phyloP scores from a whole-genome alignment of 2,888 invertebrate genomes.

The Portevinia maculata region DNA sequence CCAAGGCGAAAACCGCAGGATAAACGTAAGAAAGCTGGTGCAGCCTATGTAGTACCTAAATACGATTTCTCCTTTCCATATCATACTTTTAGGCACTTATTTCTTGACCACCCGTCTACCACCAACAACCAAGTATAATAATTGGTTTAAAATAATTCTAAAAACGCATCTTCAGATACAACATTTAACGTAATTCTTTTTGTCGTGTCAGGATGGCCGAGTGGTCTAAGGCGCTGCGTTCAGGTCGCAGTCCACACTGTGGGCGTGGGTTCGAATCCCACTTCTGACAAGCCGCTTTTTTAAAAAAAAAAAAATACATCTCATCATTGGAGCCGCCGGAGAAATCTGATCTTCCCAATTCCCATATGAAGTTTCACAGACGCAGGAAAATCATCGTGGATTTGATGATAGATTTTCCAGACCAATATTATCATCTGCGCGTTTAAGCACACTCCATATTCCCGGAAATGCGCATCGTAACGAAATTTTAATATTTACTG shows the following conservation, averaged over 20 bases:
- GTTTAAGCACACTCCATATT: slow-evolving; percentile 2
- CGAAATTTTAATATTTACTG: slow-evolving; percentile 30
- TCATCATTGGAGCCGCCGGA: too few species aligned
- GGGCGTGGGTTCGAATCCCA: slow-evolving; percentile 83
- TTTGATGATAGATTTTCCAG: too few species aligned
- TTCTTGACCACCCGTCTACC: background rate
- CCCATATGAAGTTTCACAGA: too few species aligned
- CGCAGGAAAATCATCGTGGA: too few species aligned
- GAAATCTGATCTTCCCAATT: too few species aligned
- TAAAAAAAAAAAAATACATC: too few species aligned
- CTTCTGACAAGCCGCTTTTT: slow-evolving; percentile 79
- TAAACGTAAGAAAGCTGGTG: too few species aligned
- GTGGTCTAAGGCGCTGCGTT: slow-evolving; percentile 74
- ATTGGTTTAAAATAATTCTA: slow-evolving; percentile 11
- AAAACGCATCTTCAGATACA: background rate
- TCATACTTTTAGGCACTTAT: background rate
- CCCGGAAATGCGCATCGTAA: slow-evolving; percentile 46
- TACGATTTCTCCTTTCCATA: too few species aligned
- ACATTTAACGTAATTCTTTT: background rate
- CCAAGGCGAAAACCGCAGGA: too few species aligned
- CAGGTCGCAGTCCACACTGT: slow-evolving; percentile 73
- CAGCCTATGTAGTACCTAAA: too few species aligned
- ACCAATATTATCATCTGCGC: background rate
- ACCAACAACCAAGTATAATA: background rate
- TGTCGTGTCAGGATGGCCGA: slow-evolving; percentile 68